Conservation (phyloP, 2,113 vertebrate genomes). For the Ophiodon elongatus region DNA sequence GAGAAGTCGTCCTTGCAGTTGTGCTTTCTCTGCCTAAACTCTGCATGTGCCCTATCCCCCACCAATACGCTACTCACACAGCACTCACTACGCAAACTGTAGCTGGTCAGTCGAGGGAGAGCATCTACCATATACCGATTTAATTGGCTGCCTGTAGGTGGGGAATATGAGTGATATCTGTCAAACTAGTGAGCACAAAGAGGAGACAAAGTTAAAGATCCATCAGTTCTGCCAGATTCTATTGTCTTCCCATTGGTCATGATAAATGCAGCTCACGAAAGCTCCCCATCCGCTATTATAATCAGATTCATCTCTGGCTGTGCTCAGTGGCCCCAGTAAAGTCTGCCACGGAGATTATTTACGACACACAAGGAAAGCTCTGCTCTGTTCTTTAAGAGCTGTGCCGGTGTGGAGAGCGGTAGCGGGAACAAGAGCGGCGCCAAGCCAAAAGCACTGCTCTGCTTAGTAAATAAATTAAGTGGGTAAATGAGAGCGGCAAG, state of each 20-base stretch:
- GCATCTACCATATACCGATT: constrained; percentile 47
- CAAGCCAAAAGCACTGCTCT: constrained; percentile 59
- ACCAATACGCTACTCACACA: constrained; percentile 14
- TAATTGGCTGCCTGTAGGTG: constrained; percentile 66
- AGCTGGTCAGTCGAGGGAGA: constrained; percentile 51
- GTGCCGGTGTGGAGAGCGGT: constrained; percentile 42
- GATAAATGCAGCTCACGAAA: constrained; percentile 71
- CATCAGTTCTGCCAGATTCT: constrained; percentile 48
- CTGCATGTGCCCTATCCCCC: constrained; percentile 46
- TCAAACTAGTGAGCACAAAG: constrained; percentile 55
- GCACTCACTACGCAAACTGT: constrained; percentile 6
- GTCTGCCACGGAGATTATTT: constrained; percentile 72
- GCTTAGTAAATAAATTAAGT: constrained; percentile 81
- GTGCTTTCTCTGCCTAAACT: constrained; percentile 66
- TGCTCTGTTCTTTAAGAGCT: constrained; percentile 63
- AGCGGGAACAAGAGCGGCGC: constrained; percentile 61
- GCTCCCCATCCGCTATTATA: constrained; percentile 67
- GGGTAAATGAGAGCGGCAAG: constrained; percentile 72
- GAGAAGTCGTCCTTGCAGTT: constrained; percentile 74
- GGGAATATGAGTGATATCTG: constrained; percentile 68
- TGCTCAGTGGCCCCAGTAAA: constrained; percentile 62
- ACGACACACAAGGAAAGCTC: constrained; percentile 56
- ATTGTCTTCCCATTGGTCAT: constrained; percentile 60
- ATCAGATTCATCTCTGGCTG: constrained; percentile 73
- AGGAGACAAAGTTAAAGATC: constrained; percentile 56